A percentile compares a stretch with the other conserved stretches of the same genome.
Conservation (phyloP, 1,140 invertebrate genomes). For the Nebria ingens region DNA sequence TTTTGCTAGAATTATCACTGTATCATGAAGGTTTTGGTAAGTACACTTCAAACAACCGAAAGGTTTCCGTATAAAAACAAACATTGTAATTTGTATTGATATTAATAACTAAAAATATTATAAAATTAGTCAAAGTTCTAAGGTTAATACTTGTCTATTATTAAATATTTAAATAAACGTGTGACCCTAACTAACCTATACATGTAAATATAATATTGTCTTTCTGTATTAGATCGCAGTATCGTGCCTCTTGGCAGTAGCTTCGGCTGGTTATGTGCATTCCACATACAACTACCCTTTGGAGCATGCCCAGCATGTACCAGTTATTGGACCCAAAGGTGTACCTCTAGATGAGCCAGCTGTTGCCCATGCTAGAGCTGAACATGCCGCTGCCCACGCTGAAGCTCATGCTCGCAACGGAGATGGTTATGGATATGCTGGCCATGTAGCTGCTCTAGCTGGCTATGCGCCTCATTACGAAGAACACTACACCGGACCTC, state of each 20-base stretch:
- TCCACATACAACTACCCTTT: neutral
- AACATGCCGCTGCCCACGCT: conserved; percentile 45
- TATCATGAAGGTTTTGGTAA: neutral
- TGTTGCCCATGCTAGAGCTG: conserved; percentile 38
- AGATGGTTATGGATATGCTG: too few relatives aligned
- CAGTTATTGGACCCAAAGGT: conserved; percentile 12
- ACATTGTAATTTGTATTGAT: too few relatives aligned
- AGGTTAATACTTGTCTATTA: too few relatives aligned
- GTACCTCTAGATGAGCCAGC: conserved; percentile 19
- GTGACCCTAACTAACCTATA: too few relatives aligned
- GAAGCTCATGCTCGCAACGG: conserved; percentile 36
- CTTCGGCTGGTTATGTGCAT: neutral
- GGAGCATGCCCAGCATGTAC: conserved; percentile 2
- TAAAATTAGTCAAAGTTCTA: too few relatives aligned
- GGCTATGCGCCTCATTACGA: conserved; percentile 7
- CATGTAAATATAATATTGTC: too few relatives aligned
- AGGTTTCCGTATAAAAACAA: too few relatives aligned
- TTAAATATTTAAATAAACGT: too few relatives aligned
- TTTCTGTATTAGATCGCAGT: neutral
- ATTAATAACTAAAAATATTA: too few relatives aligned
- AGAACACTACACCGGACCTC: conserved; percentile 20
- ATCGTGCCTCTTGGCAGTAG: neutral
- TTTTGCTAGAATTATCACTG: neutral
- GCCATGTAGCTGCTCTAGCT: conserved; percentile 2
- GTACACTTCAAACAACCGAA: too few relatives aligned